phyloP scores from a whole-genome alignment of 2,113 vertebrate genomes.

The Centropus unirufus region DNA sequence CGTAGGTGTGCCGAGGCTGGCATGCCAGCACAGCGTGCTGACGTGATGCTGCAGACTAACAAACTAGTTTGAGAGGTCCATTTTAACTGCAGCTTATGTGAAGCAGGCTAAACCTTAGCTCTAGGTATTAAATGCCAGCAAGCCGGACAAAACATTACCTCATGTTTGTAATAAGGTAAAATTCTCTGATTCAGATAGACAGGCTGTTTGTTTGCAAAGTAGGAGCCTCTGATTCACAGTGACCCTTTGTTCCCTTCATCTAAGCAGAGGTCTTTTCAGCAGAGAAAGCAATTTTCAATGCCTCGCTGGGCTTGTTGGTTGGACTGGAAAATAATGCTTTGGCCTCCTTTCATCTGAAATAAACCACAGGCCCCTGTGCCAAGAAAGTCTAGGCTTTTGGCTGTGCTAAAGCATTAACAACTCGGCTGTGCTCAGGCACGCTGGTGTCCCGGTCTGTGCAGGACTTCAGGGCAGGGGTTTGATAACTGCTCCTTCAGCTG shows the following conservation, averaged over 20 bases:
- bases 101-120: neutral
- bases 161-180: neutral
- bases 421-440: accelerated
- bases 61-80: neutral
- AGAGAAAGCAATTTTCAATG: conserved; percentile 37
- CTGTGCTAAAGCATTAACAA: neutral
- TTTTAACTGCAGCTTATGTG: neutral
- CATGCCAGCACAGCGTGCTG: neutral
- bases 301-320: conserved; percentile 34
- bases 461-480: neutral
- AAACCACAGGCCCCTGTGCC: conserved; percentile 18
- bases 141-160: neutral
- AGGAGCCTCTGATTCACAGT: neutral
- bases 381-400: conserved; percentile 31
- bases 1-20: neutral
- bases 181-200: neutral
- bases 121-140: neutral
- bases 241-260: conserved; percentile 34
- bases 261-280: conserved; percentile 42
- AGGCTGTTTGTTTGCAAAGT: neutral
- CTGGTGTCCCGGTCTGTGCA: neutral
- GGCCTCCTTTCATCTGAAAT: conserved; percentile 56
- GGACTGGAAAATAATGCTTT: conserved; percentile 58
- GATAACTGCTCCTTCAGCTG: neutral
- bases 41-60: neutral